Percentiles rank a stretch among this genome's conserved stretches.
phyloP scores from a whole-genome alignment of 2,797 vertebrate species.

The Serranus cabrilla region DNA sequence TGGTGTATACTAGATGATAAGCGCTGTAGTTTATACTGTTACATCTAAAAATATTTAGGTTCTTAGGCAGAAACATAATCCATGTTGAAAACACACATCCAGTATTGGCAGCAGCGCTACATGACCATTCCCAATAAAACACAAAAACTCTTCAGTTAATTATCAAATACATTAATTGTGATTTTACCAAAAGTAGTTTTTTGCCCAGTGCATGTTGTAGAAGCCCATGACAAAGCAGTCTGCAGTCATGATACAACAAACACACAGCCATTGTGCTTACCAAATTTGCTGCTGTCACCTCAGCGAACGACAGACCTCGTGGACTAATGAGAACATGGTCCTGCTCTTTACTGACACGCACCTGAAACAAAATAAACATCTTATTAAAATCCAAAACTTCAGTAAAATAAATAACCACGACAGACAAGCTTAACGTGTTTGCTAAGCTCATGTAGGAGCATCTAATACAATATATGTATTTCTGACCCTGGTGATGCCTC shows the following conservation, averaged over 20 bases:
- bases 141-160: background rate
- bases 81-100: background rate
- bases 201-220: background rate
- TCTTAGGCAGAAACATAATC: background rate
- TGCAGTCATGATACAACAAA: background rate
- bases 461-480: background rate
- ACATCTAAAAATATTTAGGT: background rate
- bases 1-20: background rate
- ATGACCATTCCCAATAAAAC: background rate
- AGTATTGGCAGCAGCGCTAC: background rate
- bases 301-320: conserved; percentile 93
- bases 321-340: conserved; percentile 96
- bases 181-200: background rate
- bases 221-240: background rate
- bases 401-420: background rate
- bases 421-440: conserved; percentile 2
- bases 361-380: conserved; percentile 76
- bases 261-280: conserved; percentile 78
- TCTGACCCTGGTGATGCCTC: background rate
- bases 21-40: background rate
- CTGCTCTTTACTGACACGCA: conserved; percentile 96
- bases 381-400: background rate
- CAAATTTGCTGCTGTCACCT: conserved; percentile 96
- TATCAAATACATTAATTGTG: background rate
- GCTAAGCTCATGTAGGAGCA: background rate